phyloP scores from a whole-genome alignment of 2,888 invertebrate species.

The Sycophila texana region DNA sequence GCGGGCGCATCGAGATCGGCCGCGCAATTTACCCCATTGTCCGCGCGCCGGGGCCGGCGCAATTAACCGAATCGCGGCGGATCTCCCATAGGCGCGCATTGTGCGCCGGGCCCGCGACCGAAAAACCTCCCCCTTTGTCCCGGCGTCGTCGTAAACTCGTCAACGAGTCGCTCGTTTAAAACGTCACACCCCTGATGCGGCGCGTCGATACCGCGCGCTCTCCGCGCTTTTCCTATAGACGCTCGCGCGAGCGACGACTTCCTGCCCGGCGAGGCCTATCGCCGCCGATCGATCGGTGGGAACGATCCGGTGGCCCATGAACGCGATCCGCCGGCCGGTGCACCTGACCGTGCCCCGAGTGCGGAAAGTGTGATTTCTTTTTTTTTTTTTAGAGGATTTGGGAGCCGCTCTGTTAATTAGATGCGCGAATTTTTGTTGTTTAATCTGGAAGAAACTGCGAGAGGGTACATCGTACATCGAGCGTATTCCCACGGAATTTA shows the following conservation, averaged over 20 bases:
- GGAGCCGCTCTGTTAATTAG: no score
- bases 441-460: background rate
- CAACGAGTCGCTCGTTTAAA: conserved; percentile 50
- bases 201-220: conserved; percentile 1
- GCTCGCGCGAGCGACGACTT: conserved; percentile 25
- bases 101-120: background rate
- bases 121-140: conserved; percentile 39
- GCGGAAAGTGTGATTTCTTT: background rate
- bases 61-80: conserved; percentile 25
- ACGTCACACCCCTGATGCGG: conserved; percentile 45
- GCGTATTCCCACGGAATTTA: no score
- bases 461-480: no score
- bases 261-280: conserved; percentile 35
- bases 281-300: conserved; percentile 36
- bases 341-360: background rate
- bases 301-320: conserved; percentile 2
- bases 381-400: background rate
- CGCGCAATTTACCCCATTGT: conserved; percentile 9
- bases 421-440: background rate
- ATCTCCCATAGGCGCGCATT: background rate
- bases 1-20: conserved; percentile 4
- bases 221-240: background rate
- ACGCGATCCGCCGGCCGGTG: background rate
- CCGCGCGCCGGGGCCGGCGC: background rate
- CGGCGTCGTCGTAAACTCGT: conserved; percentile 41